Conservation (phyloP, 2,797 vertebrate genomes). For the Ficedula albicollis region DNA sequence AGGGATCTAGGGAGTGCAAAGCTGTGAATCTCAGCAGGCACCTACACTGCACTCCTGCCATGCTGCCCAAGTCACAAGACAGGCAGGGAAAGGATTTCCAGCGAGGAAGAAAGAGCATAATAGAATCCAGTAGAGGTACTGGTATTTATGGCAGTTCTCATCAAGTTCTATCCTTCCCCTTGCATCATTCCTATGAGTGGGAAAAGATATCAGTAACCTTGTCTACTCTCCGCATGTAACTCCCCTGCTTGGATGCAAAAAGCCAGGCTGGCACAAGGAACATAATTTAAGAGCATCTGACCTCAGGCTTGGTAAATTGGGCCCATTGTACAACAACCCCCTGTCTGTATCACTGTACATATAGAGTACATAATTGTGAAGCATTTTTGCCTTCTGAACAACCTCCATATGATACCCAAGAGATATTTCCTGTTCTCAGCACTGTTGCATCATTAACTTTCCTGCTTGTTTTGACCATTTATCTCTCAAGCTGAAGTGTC, state of each 20-base stretch:
- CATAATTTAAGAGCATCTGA: neutral
- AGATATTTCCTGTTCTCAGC: constrained; percentile 6
- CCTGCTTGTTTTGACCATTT: constrained; percentile 3
- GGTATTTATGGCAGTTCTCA: neutral
- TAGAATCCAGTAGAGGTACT: neutral
- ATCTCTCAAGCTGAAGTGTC: neutral
- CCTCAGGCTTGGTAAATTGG: neutral
- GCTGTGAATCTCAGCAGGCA: neutral
- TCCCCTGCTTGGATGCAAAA: neutral
- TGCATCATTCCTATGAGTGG: neutral
- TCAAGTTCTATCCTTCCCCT: neutral
- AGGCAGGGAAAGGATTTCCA: neutral
- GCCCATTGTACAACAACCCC: neutral
- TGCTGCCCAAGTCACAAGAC: neutral
- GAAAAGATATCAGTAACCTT: neutral
- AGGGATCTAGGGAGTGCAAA: neutral
- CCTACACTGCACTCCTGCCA: neutral
- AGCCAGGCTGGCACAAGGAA: neutral
- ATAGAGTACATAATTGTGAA: neutral
- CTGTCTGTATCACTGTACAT: neutral
- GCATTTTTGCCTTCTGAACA: neutral
- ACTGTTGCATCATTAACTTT: neutral
- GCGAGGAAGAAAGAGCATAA: neutral
- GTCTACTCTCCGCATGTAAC: neutral
- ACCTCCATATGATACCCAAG: neutral